phyloP scores from a whole-genome alignment of 1,140 invertebrate genomes.

The Drosophila lowei region DNA sequence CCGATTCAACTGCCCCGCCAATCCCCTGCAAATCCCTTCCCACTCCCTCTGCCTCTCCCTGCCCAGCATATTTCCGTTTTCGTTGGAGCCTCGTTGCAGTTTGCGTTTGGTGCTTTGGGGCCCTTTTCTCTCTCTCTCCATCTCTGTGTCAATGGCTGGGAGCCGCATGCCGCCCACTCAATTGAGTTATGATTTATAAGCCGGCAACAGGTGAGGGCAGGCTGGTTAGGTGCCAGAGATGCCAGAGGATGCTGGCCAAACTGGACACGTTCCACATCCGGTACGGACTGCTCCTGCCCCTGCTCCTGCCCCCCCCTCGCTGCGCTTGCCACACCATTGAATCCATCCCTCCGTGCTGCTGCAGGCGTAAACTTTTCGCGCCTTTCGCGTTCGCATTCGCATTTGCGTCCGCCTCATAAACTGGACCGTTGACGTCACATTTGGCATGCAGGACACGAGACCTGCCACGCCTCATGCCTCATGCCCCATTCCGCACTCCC shows the following conservation, averaged over 20 bases:
- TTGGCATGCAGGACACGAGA: constrained; percentile 59
- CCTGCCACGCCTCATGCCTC: constrained; percentile 16
- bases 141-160: too few relatives aligned
- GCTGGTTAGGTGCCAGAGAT: neutral
- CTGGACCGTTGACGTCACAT: constrained; percentile 48
- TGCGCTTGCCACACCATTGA: constrained; percentile 11
- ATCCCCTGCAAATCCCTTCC: too few relatives aligned
- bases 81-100: too few relatives aligned
- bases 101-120: neutral
- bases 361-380: constrained; percentile 41
- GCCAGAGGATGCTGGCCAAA: constrained; percentile 4
- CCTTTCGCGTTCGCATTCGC: constrained; percentile 15
- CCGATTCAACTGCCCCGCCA: constrained; percentile 1
- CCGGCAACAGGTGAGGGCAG: constrained; percentile 40
- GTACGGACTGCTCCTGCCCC: neutral
- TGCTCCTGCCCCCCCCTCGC: neutral
- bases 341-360: neutral
- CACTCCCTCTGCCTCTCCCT: too few relatives aligned
- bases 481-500: too few relatives aligned
- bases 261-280: constrained; percentile 10
- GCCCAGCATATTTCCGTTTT: too few relatives aligned
- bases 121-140: too few relatives aligned
- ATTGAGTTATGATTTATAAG: constrained; percentile 65
- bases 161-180: constrained; percentile 10
- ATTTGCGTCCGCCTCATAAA: constrained; percentile 30